Base-by-base conservation (phyloP, 2,113 vertebrate species). In the Tachuris rubrigastra region DNA sequence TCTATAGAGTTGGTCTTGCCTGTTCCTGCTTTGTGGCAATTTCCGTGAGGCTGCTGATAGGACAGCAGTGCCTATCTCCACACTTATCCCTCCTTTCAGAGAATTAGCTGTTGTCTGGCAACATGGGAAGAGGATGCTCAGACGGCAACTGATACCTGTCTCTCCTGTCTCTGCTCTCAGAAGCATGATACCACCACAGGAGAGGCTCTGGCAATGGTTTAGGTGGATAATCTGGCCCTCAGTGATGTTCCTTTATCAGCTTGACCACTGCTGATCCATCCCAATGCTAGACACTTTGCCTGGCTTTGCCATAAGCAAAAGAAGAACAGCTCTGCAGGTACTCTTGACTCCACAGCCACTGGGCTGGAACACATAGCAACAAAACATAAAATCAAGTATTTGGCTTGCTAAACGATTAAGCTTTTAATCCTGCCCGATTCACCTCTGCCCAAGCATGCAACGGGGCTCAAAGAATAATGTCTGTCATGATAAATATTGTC, bases 341-440 rank as follows among this genome's bases (percentile, higher is more conserved):
- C 42, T 75, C 49, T 63, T 88, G 62, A 83, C 73, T 95, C 71
- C 0, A 0, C 78, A 87, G 78, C 78, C 78, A 33, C 87, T 60
- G 87, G 53, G 74, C 75, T 80, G 72, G 27, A 91, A 39, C 42
- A 60, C n/a, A 12, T 62, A 66, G 77, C 71, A 73, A 47, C 50
- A 94, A 95, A 96, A 85, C 55, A 58, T 73, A 42, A 68, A 87
- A 90, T 89, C 87, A 82, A 91, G 37, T 85, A 76, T 58, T 50
- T 30, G 66, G 35, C 71, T 93, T 14, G 35, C 92, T 85, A 89
- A 85, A 83, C 87, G 16, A 82, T 82, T 79, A 39, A 39, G 74
- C 62, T 88, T 94, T 95, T 89, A 90, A 73, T 96, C 67, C 82
- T 83, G 41, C 59, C 62, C 42, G 58, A 8, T 94, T 94, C 85